Evolutionary conservation across 2,113 vertebrate species (phyloP).

Genomic region (Motacilla tschutschensis): DNA sequence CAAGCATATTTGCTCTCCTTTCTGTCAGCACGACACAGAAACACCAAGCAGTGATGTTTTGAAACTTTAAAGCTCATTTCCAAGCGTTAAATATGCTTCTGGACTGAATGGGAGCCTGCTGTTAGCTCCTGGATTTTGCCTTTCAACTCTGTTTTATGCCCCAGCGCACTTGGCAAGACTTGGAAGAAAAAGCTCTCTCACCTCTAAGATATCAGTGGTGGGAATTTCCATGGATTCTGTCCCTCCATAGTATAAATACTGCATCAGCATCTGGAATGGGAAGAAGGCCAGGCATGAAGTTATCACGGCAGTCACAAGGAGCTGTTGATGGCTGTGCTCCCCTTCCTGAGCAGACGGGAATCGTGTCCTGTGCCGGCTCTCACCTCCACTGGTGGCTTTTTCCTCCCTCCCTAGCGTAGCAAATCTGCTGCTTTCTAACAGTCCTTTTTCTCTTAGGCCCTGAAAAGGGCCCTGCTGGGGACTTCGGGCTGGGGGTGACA

Average conservation of each 20-base stretch:
- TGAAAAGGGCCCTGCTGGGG: neutral
- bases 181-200: constrained; percentile 68
- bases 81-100: neutral
- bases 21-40: fast-evolving
- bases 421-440: neutral
- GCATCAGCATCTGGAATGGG: constrained; percentile 90
- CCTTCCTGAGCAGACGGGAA: neutral
- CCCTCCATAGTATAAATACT: constrained; percentile 94
- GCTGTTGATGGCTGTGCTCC: neutral
- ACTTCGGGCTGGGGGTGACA: neutral
- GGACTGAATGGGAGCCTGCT: neutral
- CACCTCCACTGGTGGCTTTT: neutral
- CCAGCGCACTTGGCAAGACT: neutral
- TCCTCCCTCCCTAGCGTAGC: neutral
- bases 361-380: neutral
- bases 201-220: constrained; percentile 88
- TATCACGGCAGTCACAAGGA: neutral
- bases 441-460: neutral
- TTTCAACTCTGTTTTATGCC: neutral
- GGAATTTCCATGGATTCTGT: constrained; percentile 87
- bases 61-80: neutral
- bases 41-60: neutral
- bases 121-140: neutral
- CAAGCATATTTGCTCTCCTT: neutral
- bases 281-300: neutral